These are phyloP conservation scores for Aporrectodea caliginosa DNA, from an alignment of 1,140 invertebrate species.

Conservation along the genomic window DNA sequence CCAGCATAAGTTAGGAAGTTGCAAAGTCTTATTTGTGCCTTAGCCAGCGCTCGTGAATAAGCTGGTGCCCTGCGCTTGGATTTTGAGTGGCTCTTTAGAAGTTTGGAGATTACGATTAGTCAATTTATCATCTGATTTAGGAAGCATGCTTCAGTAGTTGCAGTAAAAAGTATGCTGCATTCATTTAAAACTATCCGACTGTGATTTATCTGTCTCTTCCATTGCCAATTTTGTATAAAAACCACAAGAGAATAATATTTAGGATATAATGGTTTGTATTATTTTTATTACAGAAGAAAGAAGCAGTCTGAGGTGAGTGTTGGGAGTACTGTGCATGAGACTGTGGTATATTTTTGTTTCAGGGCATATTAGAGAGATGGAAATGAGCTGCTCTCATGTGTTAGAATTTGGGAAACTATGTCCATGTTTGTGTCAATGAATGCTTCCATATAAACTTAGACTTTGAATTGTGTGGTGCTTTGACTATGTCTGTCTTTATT, in stretches of 20 bases:
- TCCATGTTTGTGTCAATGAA: background rate
- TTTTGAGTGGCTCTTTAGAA: background rate
- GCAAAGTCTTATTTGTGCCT: no score
- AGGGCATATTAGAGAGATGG: no score
- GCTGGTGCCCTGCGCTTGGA: no score
- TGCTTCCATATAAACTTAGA: background rate
- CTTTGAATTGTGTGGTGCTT: background rate
- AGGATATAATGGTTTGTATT: background rate
- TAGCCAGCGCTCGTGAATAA: no score
- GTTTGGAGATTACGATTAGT: background rate
- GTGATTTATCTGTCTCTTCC: background rate
- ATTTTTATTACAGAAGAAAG: background rate
- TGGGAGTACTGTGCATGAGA: background rate
- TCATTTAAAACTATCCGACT: no score
- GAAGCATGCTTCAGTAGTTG: background rate
- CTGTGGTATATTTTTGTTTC: background rate
- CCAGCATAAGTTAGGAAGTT: no score
- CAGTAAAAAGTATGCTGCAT: no score
- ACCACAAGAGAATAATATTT: no score
- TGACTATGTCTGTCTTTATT: background rate
- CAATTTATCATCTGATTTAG: background rate
- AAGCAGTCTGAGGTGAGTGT: background rate
- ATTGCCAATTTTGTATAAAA: background rate
- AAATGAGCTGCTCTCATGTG: no score
- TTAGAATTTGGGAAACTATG: no score